Evolutionary conservation across 2,113 vertebrate species (phyloP), one percentile per base, ranked within the genome.

Genomic region (Etia nguti): DNA sequence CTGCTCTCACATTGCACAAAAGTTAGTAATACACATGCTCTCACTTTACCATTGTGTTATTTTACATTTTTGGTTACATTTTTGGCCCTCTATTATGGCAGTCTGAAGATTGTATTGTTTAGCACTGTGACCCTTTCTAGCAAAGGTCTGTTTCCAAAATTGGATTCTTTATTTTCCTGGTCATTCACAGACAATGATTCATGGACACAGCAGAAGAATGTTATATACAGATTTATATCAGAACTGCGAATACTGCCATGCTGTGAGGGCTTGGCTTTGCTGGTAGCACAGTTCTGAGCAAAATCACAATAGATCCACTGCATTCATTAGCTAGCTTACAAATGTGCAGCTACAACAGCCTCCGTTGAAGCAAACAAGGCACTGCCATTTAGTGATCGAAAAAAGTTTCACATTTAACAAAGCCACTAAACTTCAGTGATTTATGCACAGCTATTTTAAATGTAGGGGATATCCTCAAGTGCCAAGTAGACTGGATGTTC

Each of bases 131-230:
- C 56, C 36, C 20, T 43, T 81, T 52, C 29, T 57, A 15, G 1
- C 38, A 86, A 85, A 80, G 52, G 22, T 73, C 59, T 43, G 55
- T 86, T 82, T 84, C 81, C 59, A 84, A 80, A 82, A 52, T 46
- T 43, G 8, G 84, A 6, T 56, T 34, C 12, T 80, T 48, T 60
- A 16, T 68, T 83, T 90, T 82, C 50, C 36, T 81, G 24, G 68
- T 83, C 16, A 29, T 82, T 84, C 56, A 48, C 31, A 84, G 50
- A 84, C 73, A 88, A 52, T 89, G 82, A 90, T 54, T 80, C 83
- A 81, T n/a, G 7, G 75, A 59, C 18, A 59, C 70, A 59, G 65
- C 59, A 3, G 65, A 80, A 80, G 20, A 84, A 80, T 73, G 62
- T 73, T 65, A 54, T 29, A 46, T 54, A 34, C 73, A 80, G 38